Conservation (phyloP, 2,113 vertebrate species). For the Gallinago media region DNA sequence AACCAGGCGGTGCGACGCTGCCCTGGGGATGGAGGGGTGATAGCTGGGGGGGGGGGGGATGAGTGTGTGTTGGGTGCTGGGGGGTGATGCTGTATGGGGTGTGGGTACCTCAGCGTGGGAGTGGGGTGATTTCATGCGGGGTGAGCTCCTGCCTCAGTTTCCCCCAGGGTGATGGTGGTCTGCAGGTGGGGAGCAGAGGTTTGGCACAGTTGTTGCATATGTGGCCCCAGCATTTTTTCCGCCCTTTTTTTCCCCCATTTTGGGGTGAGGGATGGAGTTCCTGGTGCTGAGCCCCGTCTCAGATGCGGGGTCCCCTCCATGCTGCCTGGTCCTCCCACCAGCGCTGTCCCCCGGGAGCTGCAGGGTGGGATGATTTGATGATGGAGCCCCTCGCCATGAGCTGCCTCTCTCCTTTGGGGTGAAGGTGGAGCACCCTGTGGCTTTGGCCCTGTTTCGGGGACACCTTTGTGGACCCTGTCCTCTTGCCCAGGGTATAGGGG, state of each 20-base stretch:
- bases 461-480: neutral
- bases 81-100: accelerated
- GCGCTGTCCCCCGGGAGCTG: neutral
- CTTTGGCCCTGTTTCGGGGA: neutral
- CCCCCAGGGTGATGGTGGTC: accelerated
- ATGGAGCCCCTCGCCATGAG: neutral
- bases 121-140: neutral
- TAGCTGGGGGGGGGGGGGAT: neutral
- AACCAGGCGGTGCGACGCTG: accelerated
- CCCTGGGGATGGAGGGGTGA: neutral
- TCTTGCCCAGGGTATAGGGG: neutral
- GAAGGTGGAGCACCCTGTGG: neutral
- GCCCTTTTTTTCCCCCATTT: neutral
- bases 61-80: neutral
- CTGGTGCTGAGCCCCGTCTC: neutral
- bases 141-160: neutral
- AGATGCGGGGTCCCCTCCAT: accelerated
- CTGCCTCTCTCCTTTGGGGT: neutral
- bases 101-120: neutral
- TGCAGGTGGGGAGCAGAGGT: accelerated
- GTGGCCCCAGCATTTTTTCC: neutral
- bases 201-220: neutral
- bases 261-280: neutral
- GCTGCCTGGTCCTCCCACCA: accelerated
- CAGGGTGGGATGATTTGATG: neutral